A percentile compares a stretch with the other conserved stretches of the same genome.
Evolutionary conservation across 2,113 vertebrate species (phyloP).

Genomic region (Eurypyga helias): DNA sequence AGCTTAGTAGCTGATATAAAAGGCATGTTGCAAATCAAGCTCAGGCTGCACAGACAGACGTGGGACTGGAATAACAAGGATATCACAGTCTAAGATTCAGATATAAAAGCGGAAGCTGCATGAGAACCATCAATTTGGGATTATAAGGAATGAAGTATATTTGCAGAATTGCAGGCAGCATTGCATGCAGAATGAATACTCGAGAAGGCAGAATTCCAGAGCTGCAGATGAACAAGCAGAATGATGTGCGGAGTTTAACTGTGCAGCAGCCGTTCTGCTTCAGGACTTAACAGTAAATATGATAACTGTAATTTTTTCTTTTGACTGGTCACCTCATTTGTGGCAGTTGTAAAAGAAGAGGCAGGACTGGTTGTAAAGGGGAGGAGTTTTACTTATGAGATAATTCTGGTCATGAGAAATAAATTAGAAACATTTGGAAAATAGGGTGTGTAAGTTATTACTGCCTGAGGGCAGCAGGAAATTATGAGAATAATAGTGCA

Average conservation of each 20-base stretch:
- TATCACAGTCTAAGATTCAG: neutral
- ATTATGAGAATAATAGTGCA: constrained; percentile 57
- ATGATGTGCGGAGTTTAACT: accelerated
- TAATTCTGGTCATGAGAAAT: constrained; percentile 68
- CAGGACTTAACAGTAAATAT: neutral
- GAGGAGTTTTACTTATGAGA: constrained; percentile 46
- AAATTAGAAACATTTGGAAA: constrained; percentile 74
- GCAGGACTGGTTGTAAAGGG: neutral
- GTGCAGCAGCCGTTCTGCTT: neutral
- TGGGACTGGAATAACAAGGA: constrained; percentile 13
- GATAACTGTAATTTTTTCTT: neutral
- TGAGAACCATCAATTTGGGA: neutral
- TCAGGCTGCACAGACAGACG: neutral
- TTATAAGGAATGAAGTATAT: neutral
- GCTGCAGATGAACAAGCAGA: neutral
- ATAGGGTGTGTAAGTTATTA: constrained; percentile 72
- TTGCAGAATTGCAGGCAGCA: neutral
- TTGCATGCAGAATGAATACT: neutral
- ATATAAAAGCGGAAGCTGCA: neutral
- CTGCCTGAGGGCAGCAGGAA: constrained; percentile 68
- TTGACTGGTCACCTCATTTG: neutral
- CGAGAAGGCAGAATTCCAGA: neutral
- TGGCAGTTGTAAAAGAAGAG: neutral
- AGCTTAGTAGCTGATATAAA: neutral
- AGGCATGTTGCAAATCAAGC: neutral